A percentile compares a stretch with the other conserved stretches of the same genome.
phyloP scores from a whole-genome alignment of 2,113 vertebrate genomes.

The Heterotis niloticus region DNA sequence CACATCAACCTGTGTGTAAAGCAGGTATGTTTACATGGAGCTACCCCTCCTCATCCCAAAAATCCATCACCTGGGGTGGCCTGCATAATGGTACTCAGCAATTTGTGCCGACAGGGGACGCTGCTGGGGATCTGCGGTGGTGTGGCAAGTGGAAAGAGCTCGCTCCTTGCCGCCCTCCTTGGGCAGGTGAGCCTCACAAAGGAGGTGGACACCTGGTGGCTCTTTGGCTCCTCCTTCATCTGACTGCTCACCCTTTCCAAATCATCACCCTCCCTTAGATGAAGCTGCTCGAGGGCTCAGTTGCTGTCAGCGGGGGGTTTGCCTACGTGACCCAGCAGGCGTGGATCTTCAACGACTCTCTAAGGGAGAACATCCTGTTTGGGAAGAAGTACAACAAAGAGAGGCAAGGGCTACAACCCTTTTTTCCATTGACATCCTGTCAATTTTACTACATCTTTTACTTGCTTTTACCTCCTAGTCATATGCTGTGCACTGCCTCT shows the following conservation, averaged over 20 bases:
- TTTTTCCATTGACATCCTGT: background rate
- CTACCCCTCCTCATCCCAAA: too few relatives aligned
- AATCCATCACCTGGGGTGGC: too few relatives aligned
- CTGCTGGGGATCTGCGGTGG: conserved; percentile 73
- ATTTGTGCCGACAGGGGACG: conserved; percentile 54
- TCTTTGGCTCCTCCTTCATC: background rate
- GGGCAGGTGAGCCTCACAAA: conserved; percentile 64
- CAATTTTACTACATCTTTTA: background rate
- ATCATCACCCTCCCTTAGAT: conserved; percentile 54
- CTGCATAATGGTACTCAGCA: background rate
- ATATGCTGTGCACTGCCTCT: conserved; percentile 4
- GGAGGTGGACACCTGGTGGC: background rate
- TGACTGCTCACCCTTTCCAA: too few relatives aligned
- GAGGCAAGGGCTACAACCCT: conserved; percentile 52
- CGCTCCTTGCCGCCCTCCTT: conserved; percentile 71
- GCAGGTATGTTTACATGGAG: conserved; percentile 49
- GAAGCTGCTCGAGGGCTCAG: conserved; percentile 66
- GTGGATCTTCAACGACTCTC: conserved; percentile 73
- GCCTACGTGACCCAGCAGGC: conserved; percentile 73
- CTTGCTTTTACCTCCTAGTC: background rate
- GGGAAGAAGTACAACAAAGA: conserved; percentile 59
- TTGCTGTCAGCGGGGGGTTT: conserved; percentile 61
- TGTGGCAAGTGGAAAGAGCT: conserved; percentile 75
- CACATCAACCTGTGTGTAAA: conserved; percentile 61
- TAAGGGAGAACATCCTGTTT: conserved; percentile 74